Evolutionary conservation across 1,140 invertebrate genomes (phyloP), one percentile per base, ranked within the genome.

Genomic region (Bombus sylvicola): DNA sequence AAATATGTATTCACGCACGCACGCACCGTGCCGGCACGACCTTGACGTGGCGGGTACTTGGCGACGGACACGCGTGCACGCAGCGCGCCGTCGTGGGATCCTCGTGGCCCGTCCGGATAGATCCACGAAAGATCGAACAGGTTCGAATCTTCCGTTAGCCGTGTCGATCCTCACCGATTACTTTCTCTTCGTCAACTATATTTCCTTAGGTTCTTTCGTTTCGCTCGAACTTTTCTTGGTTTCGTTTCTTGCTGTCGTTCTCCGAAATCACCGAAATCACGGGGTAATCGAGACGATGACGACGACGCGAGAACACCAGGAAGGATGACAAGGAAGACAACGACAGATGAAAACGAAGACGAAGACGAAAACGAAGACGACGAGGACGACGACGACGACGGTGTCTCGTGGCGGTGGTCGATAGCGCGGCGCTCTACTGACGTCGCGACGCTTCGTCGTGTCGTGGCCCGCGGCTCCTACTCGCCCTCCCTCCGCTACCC

Each of bases 341-440:
- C 71, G 39, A 43, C 31, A 34, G 22, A 68, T 15, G 71, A 82
- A 34, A 57, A 89, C 41, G 74, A 85, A 43, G 66, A 73, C 43
- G 47, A 84, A 41, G 79, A 82, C 68, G 78, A 79, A 22, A 64
- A 88, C 68, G 81, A 88, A 31, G 68, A 81, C 59, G 71, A 90
- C 72, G 87, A 87, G 37, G 87, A 90, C 85, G 88, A 86, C 83
- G 83, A 87, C 87, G 90, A 92, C 86, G 88, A 85, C 82, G 76
- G 88, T 91, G 89, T 92, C 92, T 92, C 91, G 90, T 90, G 89
- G 91, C 87, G 91, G 92, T 94, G 93, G 93, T 94, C 93, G 94
- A 94, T 94, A 94, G 94, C 93, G 91, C 93, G 93, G 93, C 93
- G 93, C 93, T 94, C 92, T 93, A 94, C 94, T 94, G 93, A 94